Evolutionary conservation across 2,113 vertebrate genomes (phyloP), one percentile per base, ranked within the genome.

Genomic region (Psammodynastes pulverulentus): DNA sequence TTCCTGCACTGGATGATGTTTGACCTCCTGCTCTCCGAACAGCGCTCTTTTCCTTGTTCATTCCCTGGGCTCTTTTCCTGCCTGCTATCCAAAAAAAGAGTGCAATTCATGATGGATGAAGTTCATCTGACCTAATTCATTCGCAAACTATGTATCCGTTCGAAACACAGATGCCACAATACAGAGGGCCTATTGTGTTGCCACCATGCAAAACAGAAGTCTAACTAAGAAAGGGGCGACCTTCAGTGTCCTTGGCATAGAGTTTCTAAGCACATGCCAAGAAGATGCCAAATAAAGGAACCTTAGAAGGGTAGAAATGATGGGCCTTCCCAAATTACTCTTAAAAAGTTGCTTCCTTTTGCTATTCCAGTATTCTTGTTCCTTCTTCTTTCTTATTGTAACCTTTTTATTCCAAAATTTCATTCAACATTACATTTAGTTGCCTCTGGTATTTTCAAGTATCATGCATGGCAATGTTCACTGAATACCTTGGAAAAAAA

Each of bases 71-170:
- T 26, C 39, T 91, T 89, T 56, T 91, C 67, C 51, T 34, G 87
- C 67, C n/a, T 54, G 52, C 21, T 52, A 52, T 92, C 67, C 39
- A 19, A 88, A 88, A 53, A 92, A 54, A 92, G 62, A 51, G 85
- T 92, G 45, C 46, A 58, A 86, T 90, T 89, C 84, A 84, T 92
- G 54, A 84, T 56, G 86, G 84, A 54, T 58, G 87, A 43, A 85
- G 90, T 89, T 93, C 92, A 52, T 92, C 72, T 93, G 92, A 91
- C 88, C 88, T 89, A 72, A 87, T 62, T 88, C 87, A 21, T 86
- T 62, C 43, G 34, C 53, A 87, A 88, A 67, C 89, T 72, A 52
- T 67, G 67, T 89, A 43, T 88, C 46, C 67, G 29, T 62, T 91
- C 5, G 93, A 85, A 88, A 85, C 89, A 90, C 58, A 23, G 85